Base-by-base conservation (phyloP, 2,888 invertebrate genomes). In the Muscina levida region DNA sequence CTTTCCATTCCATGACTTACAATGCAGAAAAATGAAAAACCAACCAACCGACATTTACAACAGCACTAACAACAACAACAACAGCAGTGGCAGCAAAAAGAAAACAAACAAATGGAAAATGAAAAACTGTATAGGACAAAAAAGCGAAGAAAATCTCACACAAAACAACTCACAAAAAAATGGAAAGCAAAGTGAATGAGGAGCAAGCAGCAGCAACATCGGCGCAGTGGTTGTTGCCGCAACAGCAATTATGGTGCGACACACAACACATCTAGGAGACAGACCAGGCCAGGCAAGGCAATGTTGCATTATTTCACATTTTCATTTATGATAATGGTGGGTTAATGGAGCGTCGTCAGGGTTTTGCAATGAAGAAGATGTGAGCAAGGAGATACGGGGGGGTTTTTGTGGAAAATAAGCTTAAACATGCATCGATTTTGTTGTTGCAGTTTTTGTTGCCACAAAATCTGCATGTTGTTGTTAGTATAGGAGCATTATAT, bases 251-350 rank as follows among this genome's bases (percentile, higher is more conserved):
- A 39, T 37, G 62, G 62, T 42, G 42, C 31, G 31, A 37, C 62
- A 62, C 19, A 53, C 31, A 44, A 53, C 71, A 68, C 26, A 39
- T 26, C 19, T 79, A 72, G 71, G n/a, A n/a, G n/a, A n/a, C n/a
- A 31, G 31, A 70, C 71, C 31, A 67, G 77, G 31, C 4, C 31
- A 31, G 31, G 4, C 31, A 31, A 31, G 31, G 31, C 31, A 31
- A 31, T 31, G 75, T 77, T 79, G 78, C 79, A 73, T 82, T 76
- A 76, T 82, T 82, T 82, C 80, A 80, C 73, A 79, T 72, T 78
- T 75, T 77, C 72, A 79, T 78, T 76, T 48, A 81, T 78, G 67
- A 81, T 57, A 62, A 72, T 26, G 70, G 26, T 42, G 48, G 73
- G 17, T 51, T 73, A 53, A 53, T 62, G 22, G 66, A 59, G 65